Percentiles rank a stretch among this genome's conserved stretches.
These are phyloP conservation scores for Corydoras maculifer DNA, from an alignment of 2,113 vertebrate species.

Conservation along the genomic window DNA sequence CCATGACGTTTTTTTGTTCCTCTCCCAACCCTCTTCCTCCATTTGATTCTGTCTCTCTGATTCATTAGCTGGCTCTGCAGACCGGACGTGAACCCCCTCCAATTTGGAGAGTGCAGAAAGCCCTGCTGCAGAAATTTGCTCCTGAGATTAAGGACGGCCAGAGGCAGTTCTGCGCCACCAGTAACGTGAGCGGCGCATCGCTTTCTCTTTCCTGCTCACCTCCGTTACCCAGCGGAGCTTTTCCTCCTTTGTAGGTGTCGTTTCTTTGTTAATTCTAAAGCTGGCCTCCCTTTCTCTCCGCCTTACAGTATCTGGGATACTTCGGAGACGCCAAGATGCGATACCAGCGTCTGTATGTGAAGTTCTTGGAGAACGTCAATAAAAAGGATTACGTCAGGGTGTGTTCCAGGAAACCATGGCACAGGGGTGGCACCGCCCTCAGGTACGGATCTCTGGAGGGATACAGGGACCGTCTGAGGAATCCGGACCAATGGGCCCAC, in stretches of 20 bases:
- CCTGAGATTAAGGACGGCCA: slow-evolving; percentile 91
- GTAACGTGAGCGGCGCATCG: slow-evolving; percentile 73
- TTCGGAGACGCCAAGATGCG: slow-evolving; percentile 86
- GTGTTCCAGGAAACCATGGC: slow-evolving; percentile 84
- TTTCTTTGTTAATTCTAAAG: background rate
- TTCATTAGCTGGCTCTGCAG: slow-evolving; percentile 75
- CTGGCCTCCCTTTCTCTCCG: slow-evolving; percentile 7
- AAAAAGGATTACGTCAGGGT: slow-evolving; percentile 91
- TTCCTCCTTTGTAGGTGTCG: background rate
- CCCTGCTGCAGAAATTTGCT: slow-evolving; percentile 87
- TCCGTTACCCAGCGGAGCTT: background rate
- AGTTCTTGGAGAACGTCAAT: slow-evolving; percentile 54
- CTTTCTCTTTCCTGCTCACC: background rate
- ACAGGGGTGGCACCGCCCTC: slow-evolving; percentile 72
- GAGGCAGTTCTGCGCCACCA: slow-evolving; percentile 87
- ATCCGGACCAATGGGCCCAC: background rate
- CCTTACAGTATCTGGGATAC: slow-evolving; percentile 80
- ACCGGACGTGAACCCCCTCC: slow-evolving; percentile 84
- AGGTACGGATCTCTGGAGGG: slow-evolving; percentile 58
- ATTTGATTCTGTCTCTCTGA: no score
- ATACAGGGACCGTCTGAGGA: background rate
- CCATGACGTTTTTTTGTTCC: background rate
- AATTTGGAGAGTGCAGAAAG: slow-evolving; percentile 90
- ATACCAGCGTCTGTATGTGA: slow-evolving; percentile 88
- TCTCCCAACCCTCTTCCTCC: background rate